Evolutionary conservation across 2,797 vertebrate genomes (phyloP).

Genomic region (Monodelphis domestica): DNA sequence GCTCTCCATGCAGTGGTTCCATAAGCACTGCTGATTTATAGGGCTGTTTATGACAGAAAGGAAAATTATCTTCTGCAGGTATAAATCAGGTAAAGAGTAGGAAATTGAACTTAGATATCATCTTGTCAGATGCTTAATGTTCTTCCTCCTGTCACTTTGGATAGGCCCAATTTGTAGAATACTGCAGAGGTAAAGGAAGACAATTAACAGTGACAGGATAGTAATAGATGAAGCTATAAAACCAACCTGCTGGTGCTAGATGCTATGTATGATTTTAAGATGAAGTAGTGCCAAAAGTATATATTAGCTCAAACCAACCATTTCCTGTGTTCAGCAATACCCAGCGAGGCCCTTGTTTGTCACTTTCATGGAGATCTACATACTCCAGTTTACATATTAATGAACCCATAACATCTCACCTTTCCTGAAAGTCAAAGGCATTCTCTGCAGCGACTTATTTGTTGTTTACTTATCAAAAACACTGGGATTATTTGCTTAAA

Average conservation of each 20-base stretch:
- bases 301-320: slow-evolving; percentile 92
- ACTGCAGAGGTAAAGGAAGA: slow-evolving; percentile 99
- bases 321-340: slow-evolving; percentile 90
- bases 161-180: slow-evolving; percentile 99
- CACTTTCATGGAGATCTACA: slow-evolving; percentile 90
- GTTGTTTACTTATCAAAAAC: slow-evolving; percentile 86
- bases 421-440: slow-evolving; percentile 89
- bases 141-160: slow-evolving; percentile 99
- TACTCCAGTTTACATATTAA: slow-evolving; percentile 90
- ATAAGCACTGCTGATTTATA: slow-evolving; percentile 99
- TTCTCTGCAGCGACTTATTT: slow-evolving; percentile 79
- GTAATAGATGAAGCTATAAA: slow-evolving; percentile 99
- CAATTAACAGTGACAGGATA: slow-evolving; percentile 99
- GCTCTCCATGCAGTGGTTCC: slow-evolving; percentile 94
- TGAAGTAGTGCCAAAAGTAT: slow-evolving; percentile 95
- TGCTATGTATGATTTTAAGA: slow-evolving; percentile 99
- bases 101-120: slow-evolving; percentile 99
- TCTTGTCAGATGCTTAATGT: slow-evolving; percentile 99
- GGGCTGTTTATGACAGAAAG: slow-evolving; percentile 99
- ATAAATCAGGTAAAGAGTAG: slow-evolving; percentile 99
- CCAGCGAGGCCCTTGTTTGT: slow-evolving; percentile 87
- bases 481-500: slow-evolving; percentile 82
- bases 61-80: slow-evolving; percentile 99
- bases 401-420: slow-evolving; percentile 88
- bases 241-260: slow-evolving; percentile 98